Evolutionary conservation across 1,140 invertebrate genomes (phyloP).

Genomic region (Sweltsa coloradensis): DNA sequence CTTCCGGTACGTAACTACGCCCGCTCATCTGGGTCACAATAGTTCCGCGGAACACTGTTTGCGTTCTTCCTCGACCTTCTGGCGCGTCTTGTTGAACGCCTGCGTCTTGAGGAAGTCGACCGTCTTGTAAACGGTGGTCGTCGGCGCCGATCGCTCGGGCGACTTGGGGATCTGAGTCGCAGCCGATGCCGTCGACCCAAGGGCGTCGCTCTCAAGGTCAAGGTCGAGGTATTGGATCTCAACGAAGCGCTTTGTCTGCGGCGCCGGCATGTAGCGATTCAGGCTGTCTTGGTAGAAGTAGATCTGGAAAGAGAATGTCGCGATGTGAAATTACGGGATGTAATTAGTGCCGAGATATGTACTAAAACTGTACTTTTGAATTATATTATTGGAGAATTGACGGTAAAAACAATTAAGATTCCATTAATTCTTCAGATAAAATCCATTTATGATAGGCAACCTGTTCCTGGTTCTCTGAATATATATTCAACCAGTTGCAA

Average conservation of each 20-base stretch:
- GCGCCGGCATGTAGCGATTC: slow-evolving; percentile 6
- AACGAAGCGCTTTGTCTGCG: slow-evolving; percentile 20
- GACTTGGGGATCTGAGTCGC: slow-evolving; percentile 17
- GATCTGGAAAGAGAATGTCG: no score
- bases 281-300: slow-evolving; percentile 16
- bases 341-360: no score
- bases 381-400: no score
- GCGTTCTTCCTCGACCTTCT: slow-evolving; percentile 55
- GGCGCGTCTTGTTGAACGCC: slow-evolving; percentile 76
- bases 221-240: slow-evolving; percentile 64
- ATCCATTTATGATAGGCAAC: no score
- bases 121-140: slow-evolving; percentile 67
- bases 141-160: slow-evolving; percentile 9
- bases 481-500: no score
- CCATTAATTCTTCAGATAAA: no score
- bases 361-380: no score
- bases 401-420: no score
- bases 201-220: slow-evolving; percentile 42
- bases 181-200: slow-evolving; percentile 15
- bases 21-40: not conserved
- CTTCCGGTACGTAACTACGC: not conserved
- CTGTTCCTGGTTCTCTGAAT: no score
- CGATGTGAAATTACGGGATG: no score
- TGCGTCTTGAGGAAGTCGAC: slow-evolving; percentile 87
- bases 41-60: slow-evolving; percentile 21